Conservation (phyloP, 2,797 vertebrate species). For the Sternarchorhynchus goeldii region DNA sequence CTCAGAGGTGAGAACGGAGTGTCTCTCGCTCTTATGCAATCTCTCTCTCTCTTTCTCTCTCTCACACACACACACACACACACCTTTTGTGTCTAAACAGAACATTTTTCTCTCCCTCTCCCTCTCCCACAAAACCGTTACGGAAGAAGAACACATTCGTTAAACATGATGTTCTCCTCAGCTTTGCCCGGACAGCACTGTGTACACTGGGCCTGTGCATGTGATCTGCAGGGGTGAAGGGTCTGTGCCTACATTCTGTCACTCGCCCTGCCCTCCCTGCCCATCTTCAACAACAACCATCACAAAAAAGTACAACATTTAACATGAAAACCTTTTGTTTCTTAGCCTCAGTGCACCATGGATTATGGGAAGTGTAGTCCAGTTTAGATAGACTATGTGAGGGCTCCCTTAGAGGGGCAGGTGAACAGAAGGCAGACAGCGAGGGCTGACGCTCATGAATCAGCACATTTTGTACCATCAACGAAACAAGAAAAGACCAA, state of each 20-base stretch:
- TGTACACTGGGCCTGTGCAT: too few relatives aligned
- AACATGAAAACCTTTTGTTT: background rate
- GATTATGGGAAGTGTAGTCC: conserved; percentile 2
- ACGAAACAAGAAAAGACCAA: background rate
- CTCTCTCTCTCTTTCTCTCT: conserved; percentile 14
- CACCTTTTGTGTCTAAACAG: conserved; percentile 25
- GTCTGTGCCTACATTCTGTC: too few relatives aligned
- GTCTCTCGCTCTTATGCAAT: conserved; percentile 47
- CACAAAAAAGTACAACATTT: background rate
- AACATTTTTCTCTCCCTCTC: conserved; percentile 13
- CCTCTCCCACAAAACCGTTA: conserved; percentile 14
- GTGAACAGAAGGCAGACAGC: conserved; percentile 33
- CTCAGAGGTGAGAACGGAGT: conserved; percentile 50
- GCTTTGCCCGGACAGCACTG: background rate
- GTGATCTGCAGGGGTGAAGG: too few relatives aligned
- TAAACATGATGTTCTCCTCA: background rate
- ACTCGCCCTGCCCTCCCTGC: too few relatives aligned
- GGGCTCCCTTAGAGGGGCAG: conserved; percentile 18
- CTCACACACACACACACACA: background rate
- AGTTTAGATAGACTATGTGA: background rate
- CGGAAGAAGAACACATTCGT: conserved; percentile 17
- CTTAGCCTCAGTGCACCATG: conserved; percentile 27
- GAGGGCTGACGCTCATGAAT: conserved; percentile 31
- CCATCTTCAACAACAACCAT: too few relatives aligned
- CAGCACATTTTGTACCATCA: background rate